phyloP scores from a whole-genome alignment of 35 echinoderm and acorn worm genomes.

The Ophiothrix spiculata region DNA sequence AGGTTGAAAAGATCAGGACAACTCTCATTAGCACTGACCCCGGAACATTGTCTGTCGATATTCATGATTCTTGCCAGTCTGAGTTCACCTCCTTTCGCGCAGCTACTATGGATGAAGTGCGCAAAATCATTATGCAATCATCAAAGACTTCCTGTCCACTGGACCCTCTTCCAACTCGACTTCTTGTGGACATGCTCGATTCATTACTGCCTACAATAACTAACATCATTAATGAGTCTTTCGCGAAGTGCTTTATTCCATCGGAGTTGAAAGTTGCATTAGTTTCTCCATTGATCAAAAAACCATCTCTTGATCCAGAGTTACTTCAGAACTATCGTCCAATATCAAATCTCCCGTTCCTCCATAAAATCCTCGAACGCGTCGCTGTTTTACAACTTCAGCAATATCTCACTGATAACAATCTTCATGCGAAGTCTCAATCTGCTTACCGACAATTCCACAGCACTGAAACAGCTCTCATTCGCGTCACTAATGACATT shows the following conservation, averaged over 20 bases:
- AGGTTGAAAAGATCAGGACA: neutral
- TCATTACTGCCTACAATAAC: neutral
- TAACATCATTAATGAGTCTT: conserved; percentile 1
- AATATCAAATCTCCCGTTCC: neutral
- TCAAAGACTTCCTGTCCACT: neutral
- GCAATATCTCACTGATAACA: neutral
- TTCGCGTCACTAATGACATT: conserved; percentile 10
- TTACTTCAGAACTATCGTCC: neutral
- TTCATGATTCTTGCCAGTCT: neutral
- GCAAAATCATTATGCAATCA: neutral
- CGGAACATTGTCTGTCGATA: neutral
- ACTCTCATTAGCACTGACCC: neutral
- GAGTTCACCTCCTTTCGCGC: neutral
- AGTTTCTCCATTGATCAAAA: neutral
- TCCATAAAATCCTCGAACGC: neutral
- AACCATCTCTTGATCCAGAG: neutral
- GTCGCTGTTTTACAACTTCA: neutral
- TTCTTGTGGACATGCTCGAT: neutral
- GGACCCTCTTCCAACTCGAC: neutral
- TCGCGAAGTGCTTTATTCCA: neutral
- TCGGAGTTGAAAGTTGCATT: neutral
- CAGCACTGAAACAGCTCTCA: conserved; percentile 42
- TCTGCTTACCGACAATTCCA: neutral
- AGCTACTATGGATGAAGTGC: neutral
- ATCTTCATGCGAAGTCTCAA: neutral